phyloP scores from a whole-genome alignment of 2,113 vertebrate genomes.

The Stegostoma tigrinum region DNA sequence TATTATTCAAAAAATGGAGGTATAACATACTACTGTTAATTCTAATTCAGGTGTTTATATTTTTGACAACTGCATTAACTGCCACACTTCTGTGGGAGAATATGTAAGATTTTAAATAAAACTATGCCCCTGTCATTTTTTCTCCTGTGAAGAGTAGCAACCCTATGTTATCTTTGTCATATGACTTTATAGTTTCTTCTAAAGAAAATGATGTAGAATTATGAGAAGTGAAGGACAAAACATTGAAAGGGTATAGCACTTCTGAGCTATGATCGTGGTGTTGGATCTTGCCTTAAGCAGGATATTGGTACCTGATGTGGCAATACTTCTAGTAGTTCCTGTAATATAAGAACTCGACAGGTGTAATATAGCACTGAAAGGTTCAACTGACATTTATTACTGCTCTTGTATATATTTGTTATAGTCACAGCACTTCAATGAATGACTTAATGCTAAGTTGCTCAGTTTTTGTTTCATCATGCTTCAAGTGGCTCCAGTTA shows the following conservation, averaged over 20 bases:
- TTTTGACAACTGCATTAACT: not conserved
- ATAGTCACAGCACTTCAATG: too few species aligned
- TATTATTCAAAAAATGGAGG: constrained; percentile 66
- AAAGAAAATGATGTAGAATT: not conserved
- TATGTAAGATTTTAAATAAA: not conserved
- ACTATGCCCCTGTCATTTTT: not conserved
- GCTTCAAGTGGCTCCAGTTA: too few species aligned
- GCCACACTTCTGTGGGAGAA: not conserved
- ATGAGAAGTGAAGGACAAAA: not conserved
- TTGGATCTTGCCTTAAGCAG: too few species aligned
- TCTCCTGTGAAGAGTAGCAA: not conserved
- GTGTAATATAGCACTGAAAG: too few species aligned
- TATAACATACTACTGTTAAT: constrained; percentile 39
- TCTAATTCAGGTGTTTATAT: not conserved
- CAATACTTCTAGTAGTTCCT: too few species aligned
- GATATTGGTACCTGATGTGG: too few species aligned
- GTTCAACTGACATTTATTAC: too few species aligned
- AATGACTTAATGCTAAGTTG: too few species aligned
- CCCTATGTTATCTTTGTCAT: not conserved
- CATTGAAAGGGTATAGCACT: not conserved
- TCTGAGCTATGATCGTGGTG: too few species aligned
- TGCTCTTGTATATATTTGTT: too few species aligned
- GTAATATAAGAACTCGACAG: too few species aligned
- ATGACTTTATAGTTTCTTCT: not conserved
- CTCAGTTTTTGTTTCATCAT: too few species aligned